Percentiles rank a stretch among this genome's conserved stretches.
These are phyloP conservation scores for Entomobrya multifasciata DNA, from an alignment of 2,888 invertebrate species.

Conservation along the genomic window DNA sequence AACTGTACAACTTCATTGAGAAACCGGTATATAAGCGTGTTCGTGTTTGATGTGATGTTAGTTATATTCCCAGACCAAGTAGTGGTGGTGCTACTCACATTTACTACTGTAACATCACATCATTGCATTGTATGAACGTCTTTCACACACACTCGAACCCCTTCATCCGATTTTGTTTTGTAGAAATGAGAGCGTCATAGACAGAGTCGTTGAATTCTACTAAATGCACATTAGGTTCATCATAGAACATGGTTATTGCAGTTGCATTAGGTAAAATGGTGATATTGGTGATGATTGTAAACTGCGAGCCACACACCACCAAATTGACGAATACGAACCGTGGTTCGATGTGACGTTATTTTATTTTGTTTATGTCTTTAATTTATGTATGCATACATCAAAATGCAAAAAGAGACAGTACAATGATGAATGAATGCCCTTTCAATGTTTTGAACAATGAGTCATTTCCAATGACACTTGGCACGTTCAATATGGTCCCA, in stretches of 20 bases:
- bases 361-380: background rate
- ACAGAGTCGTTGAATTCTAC: background rate
- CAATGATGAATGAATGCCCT: no score
- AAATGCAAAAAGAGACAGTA: no score
- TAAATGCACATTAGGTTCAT: no score
- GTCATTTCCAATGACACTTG: no score
- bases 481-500: no score
- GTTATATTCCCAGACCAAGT: background rate
- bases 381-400: no score
- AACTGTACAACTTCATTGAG: constrained; percentile 65
- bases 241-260: background rate
- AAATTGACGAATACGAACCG: constrained; percentile 68
- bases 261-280: background rate
- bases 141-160: background rate
- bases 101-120: background rate
- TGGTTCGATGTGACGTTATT: background rate
- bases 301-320: constrained; percentile 58
- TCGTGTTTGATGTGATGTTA: background rate
- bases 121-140: background rate
- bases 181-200: background rate
- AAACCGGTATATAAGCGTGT: constrained; percentile 60
- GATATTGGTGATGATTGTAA: background rate
- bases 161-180: background rate
- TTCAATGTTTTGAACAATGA: no score
- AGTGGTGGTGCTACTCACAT: background rate